These are phyloP conservation scores for Rhagophthalmus giganteus DNA, from an alignment of 2,888 invertebrate genomes.

Conservation along the genomic window DNA sequence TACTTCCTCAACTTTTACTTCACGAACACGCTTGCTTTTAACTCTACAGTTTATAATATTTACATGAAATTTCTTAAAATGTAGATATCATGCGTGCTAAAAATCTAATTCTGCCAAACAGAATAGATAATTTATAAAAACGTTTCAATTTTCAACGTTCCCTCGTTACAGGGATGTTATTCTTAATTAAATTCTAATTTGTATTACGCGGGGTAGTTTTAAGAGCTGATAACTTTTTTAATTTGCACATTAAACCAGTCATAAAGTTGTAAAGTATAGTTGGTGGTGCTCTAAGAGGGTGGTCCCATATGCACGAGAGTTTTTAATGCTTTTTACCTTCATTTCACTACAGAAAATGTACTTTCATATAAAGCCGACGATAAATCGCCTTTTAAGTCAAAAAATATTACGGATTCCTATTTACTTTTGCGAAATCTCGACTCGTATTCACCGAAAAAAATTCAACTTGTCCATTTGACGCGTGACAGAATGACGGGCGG, in stretches of 20 bases:
- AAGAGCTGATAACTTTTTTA: constrained; percentile 34
- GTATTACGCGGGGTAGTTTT: constrained; percentile 19
- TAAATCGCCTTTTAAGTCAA: constrained; percentile 1
- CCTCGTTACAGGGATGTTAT: constrained; percentile 4
- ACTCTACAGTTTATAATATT: constrained; percentile 15
- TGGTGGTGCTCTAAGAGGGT: constrained; percentile 29
- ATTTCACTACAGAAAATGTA: constrained; percentile 10
- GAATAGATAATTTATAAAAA: too few relatives aligned
- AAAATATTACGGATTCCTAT: background rate
- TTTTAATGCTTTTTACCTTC: constrained; percentile 33
- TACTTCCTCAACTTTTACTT: constrained; percentile 27
- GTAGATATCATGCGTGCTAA: too few relatives aligned
- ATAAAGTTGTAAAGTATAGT: constrained; percentile 32
- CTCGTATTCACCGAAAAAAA: constrained; percentile 4
- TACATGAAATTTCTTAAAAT: too few relatives aligned
- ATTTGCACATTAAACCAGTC: constrained; percentile 34
- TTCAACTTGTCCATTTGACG: constrained; percentile 29
- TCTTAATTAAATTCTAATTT: constrained; percentile 32
- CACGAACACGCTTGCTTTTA: too few relatives aligned
- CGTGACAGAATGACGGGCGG: constrained; percentile 35
- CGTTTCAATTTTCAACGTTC: constrained; percentile 3
- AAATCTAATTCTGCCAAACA: too few relatives aligned
- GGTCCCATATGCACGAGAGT: constrained; percentile 34
- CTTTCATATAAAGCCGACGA: constrained; percentile 2
- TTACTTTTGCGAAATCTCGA: background rate